These are phyloP conservation scores for Carterocephalus palaemon DNA, from an alignment of 2,888 invertebrate species.

Conservation along the genomic window DNA sequence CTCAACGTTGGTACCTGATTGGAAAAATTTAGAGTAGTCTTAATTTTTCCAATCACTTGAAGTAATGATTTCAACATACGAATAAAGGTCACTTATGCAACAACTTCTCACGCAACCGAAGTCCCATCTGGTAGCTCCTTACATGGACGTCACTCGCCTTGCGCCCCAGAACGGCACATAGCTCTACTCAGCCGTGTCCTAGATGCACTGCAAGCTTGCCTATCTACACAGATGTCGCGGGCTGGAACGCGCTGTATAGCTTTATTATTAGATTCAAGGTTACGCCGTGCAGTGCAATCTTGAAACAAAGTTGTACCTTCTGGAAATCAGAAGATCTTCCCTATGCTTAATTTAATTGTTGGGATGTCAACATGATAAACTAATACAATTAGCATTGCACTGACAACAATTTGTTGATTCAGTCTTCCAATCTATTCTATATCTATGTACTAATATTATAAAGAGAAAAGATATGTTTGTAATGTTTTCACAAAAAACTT, in stretches of 20 bases:
- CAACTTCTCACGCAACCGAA: conserved; percentile 6
- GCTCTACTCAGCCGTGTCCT: conserved; percentile 1
- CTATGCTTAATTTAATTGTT: no score
- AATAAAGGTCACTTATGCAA: conserved; percentile 18
- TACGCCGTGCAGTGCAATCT: conserved; percentile 35
- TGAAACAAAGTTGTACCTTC: background rate
- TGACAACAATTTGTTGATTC: no score
- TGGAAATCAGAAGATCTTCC: no score
- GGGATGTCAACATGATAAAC: no score
- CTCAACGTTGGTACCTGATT: no score
- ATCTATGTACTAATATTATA: no score
- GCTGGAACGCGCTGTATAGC: conserved; percentile 49
- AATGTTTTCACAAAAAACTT: no score
- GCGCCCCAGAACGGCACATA: conserved; percentile 23
- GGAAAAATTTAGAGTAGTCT: no score
- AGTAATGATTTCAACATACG: conserved; percentile 23
- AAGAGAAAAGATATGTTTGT: no score
- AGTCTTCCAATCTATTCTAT: no score
- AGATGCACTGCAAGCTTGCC: conserved; percentile 26
- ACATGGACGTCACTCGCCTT: conserved; percentile 33
- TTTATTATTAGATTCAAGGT: conserved; percentile 65
- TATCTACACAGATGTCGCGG: conserved; percentile 48
- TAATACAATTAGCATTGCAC: no score
- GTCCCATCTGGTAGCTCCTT: conserved; percentile 26
- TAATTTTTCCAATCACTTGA: no score